These are phyloP conservation scores for Genyomyrus donnyi DNA, from an alignment of 2,113 vertebrate genomes.

Conservation along the genomic window DNA sequence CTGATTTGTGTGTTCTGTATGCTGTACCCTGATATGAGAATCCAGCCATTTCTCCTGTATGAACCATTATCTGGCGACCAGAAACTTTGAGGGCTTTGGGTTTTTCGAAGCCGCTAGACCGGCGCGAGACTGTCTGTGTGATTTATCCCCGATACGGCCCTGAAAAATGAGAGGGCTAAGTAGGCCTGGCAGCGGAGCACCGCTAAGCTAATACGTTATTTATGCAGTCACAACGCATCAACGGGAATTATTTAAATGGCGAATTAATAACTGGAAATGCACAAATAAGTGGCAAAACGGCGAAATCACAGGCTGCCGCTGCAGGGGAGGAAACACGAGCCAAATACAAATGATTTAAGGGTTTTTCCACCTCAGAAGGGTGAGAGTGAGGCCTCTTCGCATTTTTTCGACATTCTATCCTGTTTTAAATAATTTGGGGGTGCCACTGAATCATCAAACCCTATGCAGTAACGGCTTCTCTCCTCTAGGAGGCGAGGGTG, in stretches of 20 bases:
- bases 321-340: neutral
- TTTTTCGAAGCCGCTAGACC: neutral
- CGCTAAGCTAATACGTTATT: conserved; percentile 38
- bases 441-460: neutral
- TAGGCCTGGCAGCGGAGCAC: conserved; percentile 2
- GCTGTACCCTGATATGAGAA: neutral
- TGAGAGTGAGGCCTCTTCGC: neutral
- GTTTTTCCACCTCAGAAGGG: neutral
- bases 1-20: neutral
- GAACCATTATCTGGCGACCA: neutral
- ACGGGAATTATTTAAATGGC: conserved; percentile 46
- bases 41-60: neutral
- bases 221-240: conserved; percentile 31
- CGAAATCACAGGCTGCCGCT: neutral
- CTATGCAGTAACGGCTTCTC: neutral
- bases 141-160: neutral
- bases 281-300: neutral
- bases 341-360: conserved; percentile 9
- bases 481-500: neutral
- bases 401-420: neutral
- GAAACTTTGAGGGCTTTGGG: neutral
- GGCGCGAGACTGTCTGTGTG: neutral
- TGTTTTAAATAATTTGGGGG: conserved; percentile 7
- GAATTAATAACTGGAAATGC: conserved; percentile 26
- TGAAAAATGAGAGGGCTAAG: conserved; percentile 14